A percentile compares a stretch with the other conserved stretches of the same genome.
These are phyloP conservation scores for Caenorhabditis imperialis DNA, from an alignment of 2,888 invertebrate genomes.

Conservation along the genomic window DNA sequence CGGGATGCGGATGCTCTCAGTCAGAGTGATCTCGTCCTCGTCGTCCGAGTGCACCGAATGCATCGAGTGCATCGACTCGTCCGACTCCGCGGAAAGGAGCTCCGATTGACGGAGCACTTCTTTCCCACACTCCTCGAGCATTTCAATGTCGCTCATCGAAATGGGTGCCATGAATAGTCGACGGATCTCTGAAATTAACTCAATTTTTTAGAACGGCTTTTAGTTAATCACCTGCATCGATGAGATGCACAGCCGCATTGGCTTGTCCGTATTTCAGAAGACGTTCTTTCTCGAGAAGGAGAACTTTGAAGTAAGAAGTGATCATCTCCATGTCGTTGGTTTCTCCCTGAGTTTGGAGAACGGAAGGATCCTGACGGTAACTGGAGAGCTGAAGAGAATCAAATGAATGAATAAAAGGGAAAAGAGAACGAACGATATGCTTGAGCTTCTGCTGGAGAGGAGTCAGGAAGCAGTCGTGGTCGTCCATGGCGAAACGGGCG, in stretches of 20 bases:
- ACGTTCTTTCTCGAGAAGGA: constrained; percentile 39
- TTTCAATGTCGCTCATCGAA: constrained; percentile 31
- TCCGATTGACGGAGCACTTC: constrained; percentile 25
- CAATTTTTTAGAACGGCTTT: neutral
- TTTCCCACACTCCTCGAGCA: constrained; percentile 35
- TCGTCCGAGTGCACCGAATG: too few species aligned
- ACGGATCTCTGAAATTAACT: constrained; percentile 33
- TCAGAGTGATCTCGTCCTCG: constrained; percentile 85
- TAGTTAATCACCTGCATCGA: constrained; percentile 39
- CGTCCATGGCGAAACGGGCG: constrained; percentile 30
- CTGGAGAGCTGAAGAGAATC: constrained; percentile 19
- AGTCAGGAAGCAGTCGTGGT: constrained; percentile 44
- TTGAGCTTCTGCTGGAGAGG: constrained; percentile 45
- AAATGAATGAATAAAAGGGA: neutral
- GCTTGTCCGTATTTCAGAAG: constrained; percentile 40
- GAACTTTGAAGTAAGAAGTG: constrained; percentile 33
- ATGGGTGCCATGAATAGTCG: constrained; percentile 49
- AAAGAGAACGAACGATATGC: constrained; percentile 40
- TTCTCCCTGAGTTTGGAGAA: constrained; percentile 34
- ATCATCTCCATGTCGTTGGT: constrained; percentile 26
- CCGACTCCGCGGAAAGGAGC: constrained; percentile 26
- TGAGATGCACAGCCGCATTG: constrained; percentile 41
- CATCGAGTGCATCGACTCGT: constrained; percentile 50
- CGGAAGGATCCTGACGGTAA: constrained; percentile 33
- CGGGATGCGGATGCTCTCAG: constrained; percentile 99